Base-by-base conservation (phyloP, 2,888 invertebrate genomes). In the Diarsia brunnea region DNA sequence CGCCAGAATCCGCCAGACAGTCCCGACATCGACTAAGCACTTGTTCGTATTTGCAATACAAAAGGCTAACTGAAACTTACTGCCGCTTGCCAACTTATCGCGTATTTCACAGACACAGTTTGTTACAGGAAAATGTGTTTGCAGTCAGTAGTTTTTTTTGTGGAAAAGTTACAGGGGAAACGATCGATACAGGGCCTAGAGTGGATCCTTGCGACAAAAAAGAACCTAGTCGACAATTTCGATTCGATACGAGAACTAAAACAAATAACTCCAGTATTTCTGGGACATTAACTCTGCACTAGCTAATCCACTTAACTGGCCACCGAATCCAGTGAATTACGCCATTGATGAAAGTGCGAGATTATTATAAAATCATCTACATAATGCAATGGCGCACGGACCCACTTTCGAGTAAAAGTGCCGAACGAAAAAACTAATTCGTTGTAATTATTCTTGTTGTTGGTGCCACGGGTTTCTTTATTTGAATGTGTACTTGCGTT, bases 341-440 rank as follows among this genome's bases (percentile, higher is more conserved):
- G 85, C 82, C 87, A 89, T 88, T 89, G 88, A 88, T 88, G 88
- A 88, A 88, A 88, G 88, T 88, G 66, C 58, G 79, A 89, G 88
- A 88, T 88, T 88, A 88, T 85, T 89, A 85, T 87, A 87, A 76
- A 69, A 84, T 71, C 81, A 87, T 88, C 89, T 86, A 81, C 86
- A 88, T 88, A 84, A 83, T 81, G 82, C 77, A 77, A 78, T 84
- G 80, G 78, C 73, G 69, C 63, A 77, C 79, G 74, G 84, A 83
- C 87, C 78, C 77, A 81, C 85, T 85, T 81, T 81, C 85, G 43
- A 79, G 82, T 85, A 88, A 87, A 85, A 85, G 82, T 79, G 73
- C 79, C 72, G 72, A 79, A 79, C 38, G 84, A 82, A 77, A 60
- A 85, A 77, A 55, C 73, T 27, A 64, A 84, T 69, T 84, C 58